Evolutionary conservation across 2,888 invertebrate species (phyloP), one percentile per base, ranked within the genome.

Genomic region (Biston betularia): DNA sequence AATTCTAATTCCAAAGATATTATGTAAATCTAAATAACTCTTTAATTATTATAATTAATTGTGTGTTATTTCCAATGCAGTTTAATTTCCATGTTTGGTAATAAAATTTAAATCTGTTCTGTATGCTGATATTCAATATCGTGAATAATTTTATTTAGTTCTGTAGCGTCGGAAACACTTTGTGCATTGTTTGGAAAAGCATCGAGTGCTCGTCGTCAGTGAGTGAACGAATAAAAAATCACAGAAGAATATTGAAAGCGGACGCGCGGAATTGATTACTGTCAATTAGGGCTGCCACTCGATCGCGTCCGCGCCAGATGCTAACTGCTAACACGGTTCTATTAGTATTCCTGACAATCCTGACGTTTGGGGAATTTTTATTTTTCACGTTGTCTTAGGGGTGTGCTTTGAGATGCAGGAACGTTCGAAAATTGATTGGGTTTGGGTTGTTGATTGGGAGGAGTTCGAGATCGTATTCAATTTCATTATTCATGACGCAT

Each of bases 231-330:
- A 54, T 67, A 58, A 87, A 88, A 88, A 89, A 88, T 84, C 86
- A 66, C 70, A 73, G 71, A 71, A 92, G 93, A 92, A 93, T 93
- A 93, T 93, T 93, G 93, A 93, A 93, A 92, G 92, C 89, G 89
- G 89, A 81, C 85, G 85, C 82, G 79, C 82, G 86, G 88, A 93
- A 93, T 93, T 93, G 93, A 93, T 93, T 90, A 90, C 90, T 92
- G 90, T 90, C 93, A 93, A 93, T 93, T 93, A 93, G 85, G 85
- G 77, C 76, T 79, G 84, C 82, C 87, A 86, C 89, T 87, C 82
- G 79, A 80, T 75, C 65, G 79, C 86, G 88, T 88, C 89, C 81
- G 77, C 78, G 79, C 85, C 93, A 92, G 93, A 90, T 89, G 91
- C 82, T 81, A 79, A 79, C 82, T 89, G 91, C 82, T 81, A 79